These are phyloP conservation scores for Cichlasoma orientale DNA, from an alignment of 2,797 vertebrate species.

Conservation along the genomic window DNA sequence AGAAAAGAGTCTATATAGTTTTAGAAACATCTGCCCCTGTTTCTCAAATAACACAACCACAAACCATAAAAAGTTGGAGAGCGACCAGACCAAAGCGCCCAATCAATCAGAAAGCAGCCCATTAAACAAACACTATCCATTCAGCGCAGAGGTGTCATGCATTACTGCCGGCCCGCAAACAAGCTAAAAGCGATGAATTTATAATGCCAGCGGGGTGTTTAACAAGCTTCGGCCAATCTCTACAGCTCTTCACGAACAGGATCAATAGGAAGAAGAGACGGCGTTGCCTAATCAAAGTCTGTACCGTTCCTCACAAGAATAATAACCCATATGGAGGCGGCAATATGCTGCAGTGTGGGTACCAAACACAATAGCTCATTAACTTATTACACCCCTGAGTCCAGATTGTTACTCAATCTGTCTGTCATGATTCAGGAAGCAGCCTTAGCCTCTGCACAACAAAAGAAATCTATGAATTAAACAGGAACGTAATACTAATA, in stretches of 20 bases:
- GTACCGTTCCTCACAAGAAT: conserved; percentile 18
- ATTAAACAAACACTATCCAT: conserved; percentile 12
- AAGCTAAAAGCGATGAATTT: conserved; percentile 36
- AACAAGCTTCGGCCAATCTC: conserved; percentile 45
- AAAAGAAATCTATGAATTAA: background rate
- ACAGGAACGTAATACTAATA: background rate
- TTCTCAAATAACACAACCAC: conserved; percentile 7
- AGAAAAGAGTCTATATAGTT: background rate
- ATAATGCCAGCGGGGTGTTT: conserved; percentile 32
- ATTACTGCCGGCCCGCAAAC: conserved; percentile 47
- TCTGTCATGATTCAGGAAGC: conserved; percentile 5
- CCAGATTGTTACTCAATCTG: conserved; percentile 30
- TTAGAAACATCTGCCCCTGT: background rate
- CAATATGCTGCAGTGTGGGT: conserved; percentile 7
- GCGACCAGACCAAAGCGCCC: conserved; percentile 12
- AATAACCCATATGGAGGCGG: conserved; percentile 34
- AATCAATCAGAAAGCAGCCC: conserved; percentile 28
- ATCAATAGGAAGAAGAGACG: conserved; percentile 56
- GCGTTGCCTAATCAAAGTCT: conserved; percentile 38
- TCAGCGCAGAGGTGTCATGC: conserved; percentile 27
- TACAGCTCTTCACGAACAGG: conserved; percentile 33
- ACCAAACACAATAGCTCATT: conserved; percentile 43
- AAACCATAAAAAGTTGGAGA: background rate
- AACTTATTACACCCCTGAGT: conserved; percentile 34
- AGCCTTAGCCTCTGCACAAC: background rate